These are phyloP conservation scores for Gnathonemus longibarbis DNA, from an alignment of 2,113 vertebrate genomes.

Conservation along the genomic window DNA sequence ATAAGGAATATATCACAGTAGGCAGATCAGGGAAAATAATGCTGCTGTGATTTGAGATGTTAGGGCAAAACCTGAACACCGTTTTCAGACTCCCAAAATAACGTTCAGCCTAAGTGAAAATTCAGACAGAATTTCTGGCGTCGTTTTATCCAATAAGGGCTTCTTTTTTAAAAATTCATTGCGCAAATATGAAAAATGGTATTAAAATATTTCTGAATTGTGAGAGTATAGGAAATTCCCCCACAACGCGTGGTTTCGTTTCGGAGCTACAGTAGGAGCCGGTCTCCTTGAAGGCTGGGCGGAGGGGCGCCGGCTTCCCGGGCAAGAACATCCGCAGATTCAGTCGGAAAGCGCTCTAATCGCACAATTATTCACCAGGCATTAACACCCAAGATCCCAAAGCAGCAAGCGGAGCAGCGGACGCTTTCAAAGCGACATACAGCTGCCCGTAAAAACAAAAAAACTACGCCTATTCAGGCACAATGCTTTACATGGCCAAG, in stretches of 20 bases:
- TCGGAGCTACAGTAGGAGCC: background rate
- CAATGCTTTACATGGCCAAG: background rate
- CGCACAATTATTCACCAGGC: background rate
- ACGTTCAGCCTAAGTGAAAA: background rate
- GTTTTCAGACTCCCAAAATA: background rate
- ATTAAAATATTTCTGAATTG: background rate
- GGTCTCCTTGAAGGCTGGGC: background rate
- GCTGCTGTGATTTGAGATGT: background rate
- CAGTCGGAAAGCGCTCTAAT: background rate
- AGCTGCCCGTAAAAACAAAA: background rate
- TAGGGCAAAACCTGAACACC: background rate
- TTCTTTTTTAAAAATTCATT: background rate
- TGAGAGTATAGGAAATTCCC: background rate
- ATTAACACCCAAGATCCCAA: background rate
- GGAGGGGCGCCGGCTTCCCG: background rate
- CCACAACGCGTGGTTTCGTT: background rate
- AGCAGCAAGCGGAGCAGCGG: background rate
- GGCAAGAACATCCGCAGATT: background rate
- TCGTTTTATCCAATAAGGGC: background rate
- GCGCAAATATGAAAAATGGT: background rate
- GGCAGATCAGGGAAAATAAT: background rate
- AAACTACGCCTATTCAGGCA: background rate
- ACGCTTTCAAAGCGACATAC: background rate
- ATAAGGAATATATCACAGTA: background rate
- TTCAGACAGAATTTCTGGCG: background rate